Base-by-base conservation (phyloP, 2,113 vertebrate genomes). In the Butorides virescens region DNA sequence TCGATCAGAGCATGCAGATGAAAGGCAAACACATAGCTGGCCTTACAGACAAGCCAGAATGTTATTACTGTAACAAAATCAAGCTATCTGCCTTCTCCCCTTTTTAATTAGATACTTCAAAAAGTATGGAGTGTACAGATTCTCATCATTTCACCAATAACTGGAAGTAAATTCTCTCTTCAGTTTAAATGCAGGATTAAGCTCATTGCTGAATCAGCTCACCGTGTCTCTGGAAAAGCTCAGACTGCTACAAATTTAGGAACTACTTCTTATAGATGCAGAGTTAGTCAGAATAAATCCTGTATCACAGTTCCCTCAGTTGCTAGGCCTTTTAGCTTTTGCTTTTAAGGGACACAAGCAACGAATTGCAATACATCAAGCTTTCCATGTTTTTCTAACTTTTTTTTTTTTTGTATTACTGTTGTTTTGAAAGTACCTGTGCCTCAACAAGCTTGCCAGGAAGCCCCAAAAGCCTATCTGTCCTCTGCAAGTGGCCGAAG, bases 141-240 rank as follows among this genome's bases (percentile, higher is more conserved):
- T 70, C 49, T 62, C 56, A 68, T 63, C 46, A 78, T 81, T 77
- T 80, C 86, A 50, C 73, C 86, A 79, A 4, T 15, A 93, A 73
- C 82, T 86, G 70, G 1, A 25, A 91, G 53, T 15, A 72, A 93
- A 81, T 90, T 92, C 76, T n/a, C 84, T 66, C 76, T 68, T 68
- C 92, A 70, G 71, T 85, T 85, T 88, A 96, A 90, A 85, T 15
- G 66, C 66, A 92, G 81, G 94, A 92, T 94, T 93, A 90, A 95
- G 87, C 62, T 77, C n/a, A 5, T 3, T 93, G 91, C 94, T 96
- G 96, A 94, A 93, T 96, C 94, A 97, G 94, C 93, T 95, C 84
- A 7, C 29, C 27, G 65, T 63, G 89, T 71, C 59, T 72, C 91
- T 87, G 77, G 53, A 95, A 82, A 76, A 65, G 34, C 89, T 94